phyloP scores from a whole-genome alignment of 2,797 vertebrate species.

The Kryptopterus vitreolus region DNA sequence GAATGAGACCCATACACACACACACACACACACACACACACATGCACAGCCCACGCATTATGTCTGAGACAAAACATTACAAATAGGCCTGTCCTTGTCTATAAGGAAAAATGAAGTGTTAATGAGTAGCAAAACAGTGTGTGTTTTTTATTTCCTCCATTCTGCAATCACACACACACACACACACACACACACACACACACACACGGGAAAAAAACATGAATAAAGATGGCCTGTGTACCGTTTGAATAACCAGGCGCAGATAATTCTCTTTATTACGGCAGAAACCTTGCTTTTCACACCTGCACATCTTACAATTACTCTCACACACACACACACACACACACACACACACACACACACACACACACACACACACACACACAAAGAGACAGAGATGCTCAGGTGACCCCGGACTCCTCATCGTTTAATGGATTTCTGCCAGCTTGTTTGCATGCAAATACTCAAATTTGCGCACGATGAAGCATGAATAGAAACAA shows the following conservation, averaged over 20 bases:
- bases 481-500: conserved; percentile 6
- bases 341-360: conserved; percentile 5
- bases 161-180: background rate
- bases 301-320: background rate
- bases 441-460: conserved; percentile 10
- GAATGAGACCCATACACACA: background rate
- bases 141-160: background rate
- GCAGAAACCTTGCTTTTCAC: conserved; percentile 13
- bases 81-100: background rate
- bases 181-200: background rate
- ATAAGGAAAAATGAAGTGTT: background rate
- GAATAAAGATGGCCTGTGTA: background rate
- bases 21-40: background rate
- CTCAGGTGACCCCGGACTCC: background rate
- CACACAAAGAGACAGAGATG: background rate
- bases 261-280: background rate
- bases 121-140: background rate
- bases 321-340: background rate
- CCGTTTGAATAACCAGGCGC: background rate
- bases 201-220: background rate
- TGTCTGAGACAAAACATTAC: background rate
- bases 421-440: conserved; percentile 1
- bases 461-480: background rate
- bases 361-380: background rate
- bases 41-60: background rate